Evolutionary conservation across 2,888 invertebrate genomes (phyloP).

Genomic region (Podabrus alpinus): DNA sequence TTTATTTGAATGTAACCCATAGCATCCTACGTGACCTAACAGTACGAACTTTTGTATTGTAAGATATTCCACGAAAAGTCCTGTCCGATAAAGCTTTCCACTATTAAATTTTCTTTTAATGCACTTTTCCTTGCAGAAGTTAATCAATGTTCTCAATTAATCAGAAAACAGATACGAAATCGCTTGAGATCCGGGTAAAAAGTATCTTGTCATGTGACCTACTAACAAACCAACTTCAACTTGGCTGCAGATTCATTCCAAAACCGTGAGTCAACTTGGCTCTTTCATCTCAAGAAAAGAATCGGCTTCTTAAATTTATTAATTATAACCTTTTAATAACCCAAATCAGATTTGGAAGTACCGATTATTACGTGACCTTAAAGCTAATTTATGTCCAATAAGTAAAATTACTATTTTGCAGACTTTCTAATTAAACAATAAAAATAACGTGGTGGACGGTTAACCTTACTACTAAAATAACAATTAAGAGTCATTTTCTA

Average conservation of each 20-base stretch:
- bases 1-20: not conserved
- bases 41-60: not conserved
- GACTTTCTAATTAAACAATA: not conserved
- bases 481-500: not conserved
- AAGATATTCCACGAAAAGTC: not conserved
- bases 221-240: conserved; percentile 34
- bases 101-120: not conserved
- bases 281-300: not conserved
- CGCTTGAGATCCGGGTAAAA: conserved; percentile 36
- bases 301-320: not conserved
- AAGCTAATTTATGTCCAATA: not conserved
- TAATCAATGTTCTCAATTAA: conserved; percentile 12
- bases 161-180: conserved; percentile 18
- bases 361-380: not conserved
- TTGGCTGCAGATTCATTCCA: conserved; percentile 19
- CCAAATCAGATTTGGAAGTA: not conserved
- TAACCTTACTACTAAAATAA: not conserved
- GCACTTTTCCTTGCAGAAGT: not conserved
- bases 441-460: not conserved
- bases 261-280: conserved; percentile 20
- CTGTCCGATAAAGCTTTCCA: not conserved
- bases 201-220: conserved; percentile 39
- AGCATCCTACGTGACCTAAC: not conserved
- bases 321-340: not conserved
- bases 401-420: not conserved